These are phyloP conservation scores for Branchipolynoe longqiensis DNA, from an alignment of 2,888 invertebrate species.

Conservation along the genomic window DNA sequence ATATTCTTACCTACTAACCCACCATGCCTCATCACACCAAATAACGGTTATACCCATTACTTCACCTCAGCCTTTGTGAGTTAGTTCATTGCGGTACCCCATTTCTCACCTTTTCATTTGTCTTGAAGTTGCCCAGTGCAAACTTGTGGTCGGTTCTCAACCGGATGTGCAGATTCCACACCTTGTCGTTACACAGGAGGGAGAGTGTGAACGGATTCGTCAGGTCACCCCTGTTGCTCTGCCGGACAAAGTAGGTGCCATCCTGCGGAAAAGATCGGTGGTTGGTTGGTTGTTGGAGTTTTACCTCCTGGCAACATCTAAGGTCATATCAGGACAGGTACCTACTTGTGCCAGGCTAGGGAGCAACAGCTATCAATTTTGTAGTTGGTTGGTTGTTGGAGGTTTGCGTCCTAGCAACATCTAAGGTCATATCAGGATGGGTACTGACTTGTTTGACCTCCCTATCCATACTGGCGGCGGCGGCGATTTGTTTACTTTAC, in stretches of 20 bases:
- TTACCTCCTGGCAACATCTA: too few species aligned
- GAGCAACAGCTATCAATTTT: too few species aligned
- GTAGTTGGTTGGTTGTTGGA: too few species aligned
- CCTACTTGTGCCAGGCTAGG: too few species aligned
- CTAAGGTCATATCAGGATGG: too few species aligned
- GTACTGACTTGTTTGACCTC: too few species aligned
- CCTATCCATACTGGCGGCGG: too few species aligned
- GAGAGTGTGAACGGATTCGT: neutral
- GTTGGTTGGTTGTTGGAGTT: too few species aligned
- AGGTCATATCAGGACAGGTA: too few species aligned
- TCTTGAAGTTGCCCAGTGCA: neutral
- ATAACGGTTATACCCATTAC: neutral
- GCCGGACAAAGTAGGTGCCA: slow-evolving; percentile 7
- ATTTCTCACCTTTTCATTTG: neutral
- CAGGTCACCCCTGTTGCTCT: neutral
- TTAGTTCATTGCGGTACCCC: neutral
- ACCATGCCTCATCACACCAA: neutral
- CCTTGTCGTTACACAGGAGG: slow-evolving; percentile 11
- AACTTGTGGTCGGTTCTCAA: neutral
- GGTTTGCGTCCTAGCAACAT: too few species aligned
- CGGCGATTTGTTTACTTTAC: too few species aligned
- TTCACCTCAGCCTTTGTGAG: neutral
- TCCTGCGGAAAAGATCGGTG: slow-evolving; percentile 15
- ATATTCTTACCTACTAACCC: neutral
- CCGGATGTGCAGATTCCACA: slow-evolving; percentile 38